Percentiles rank a stretch among this genome's conserved stretches.
Evolutionary conservation across 1,140 invertebrate genomes (phyloP).

Genomic region (Drosophila nigromelanica): DNA sequence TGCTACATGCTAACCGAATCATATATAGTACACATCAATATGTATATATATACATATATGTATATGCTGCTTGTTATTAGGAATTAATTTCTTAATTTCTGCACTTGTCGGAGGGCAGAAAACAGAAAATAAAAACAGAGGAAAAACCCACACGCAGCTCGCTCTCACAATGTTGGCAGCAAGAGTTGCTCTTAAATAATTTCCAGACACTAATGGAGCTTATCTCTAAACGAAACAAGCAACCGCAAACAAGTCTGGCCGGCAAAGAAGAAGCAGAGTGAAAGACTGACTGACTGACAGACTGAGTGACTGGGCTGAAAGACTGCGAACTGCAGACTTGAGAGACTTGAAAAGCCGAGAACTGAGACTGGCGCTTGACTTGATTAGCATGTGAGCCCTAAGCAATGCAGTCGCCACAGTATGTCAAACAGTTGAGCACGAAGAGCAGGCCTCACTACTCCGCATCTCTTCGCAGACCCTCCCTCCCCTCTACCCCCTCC

Average conservation of each 20-base stretch:
- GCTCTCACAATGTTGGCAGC: constrained; percentile 28
- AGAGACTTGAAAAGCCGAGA: not conserved
- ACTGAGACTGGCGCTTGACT: constrained; percentile 62
- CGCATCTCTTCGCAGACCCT: too few relatives aligned
- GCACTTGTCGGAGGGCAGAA: constrained; percentile 29
- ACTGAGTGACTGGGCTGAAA: constrained; percentile 12
- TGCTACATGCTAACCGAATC: not conserved
- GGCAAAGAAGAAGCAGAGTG: constrained; percentile 10
- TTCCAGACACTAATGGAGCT: constrained; percentile 83
- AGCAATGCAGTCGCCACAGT: constrained; percentile 37
- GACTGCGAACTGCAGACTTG: constrained; percentile 11
- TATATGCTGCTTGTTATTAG: constrained; percentile 53
- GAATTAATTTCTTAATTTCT: constrained; percentile 75
- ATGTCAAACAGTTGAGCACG: constrained; percentile 74
- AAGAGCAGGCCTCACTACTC: constrained; percentile 17
- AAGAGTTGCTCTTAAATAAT: constrained; percentile 77
- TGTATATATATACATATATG: too few relatives aligned
- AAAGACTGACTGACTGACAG: constrained; percentile 23
- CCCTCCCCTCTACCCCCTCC: not conserved
- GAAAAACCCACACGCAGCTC: constrained; percentile 31
- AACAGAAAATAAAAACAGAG: not conserved
- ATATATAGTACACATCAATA: not conserved
- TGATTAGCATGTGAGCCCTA: constrained; percentile 77
- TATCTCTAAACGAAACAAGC: constrained; percentile 83
- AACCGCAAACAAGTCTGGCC: constrained; percentile 74